Conservation (phyloP, 2,797 vertebrate genomes). For the Enteromius afrohamiltoni region DNA sequence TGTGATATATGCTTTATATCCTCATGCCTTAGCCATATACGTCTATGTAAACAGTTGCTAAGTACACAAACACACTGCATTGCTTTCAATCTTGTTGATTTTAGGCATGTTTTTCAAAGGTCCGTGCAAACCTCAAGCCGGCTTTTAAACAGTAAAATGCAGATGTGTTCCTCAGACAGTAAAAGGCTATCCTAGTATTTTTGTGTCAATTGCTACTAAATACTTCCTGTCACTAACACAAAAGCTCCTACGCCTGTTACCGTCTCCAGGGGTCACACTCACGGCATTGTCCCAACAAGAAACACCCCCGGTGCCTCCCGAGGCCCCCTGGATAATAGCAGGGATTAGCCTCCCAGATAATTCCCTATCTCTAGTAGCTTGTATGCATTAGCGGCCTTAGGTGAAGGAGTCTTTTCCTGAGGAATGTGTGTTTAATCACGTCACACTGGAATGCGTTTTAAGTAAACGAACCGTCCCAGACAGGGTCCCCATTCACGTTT, state of each 20-base stretch:
- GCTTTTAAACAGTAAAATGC: conserved; percentile 19
- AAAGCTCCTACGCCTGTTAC: conserved; percentile 15
- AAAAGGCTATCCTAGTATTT: not conserved
- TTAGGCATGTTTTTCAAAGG: not conserved
- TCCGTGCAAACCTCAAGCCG: not conserved
- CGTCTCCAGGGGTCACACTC: conserved; percentile 55
- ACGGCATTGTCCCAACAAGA: conserved; percentile 50
- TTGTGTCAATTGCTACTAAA: conserved; percentile 5
- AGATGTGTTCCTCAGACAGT: not conserved
- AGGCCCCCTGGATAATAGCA: conserved; percentile 55
- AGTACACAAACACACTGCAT: conserved; percentile 7
- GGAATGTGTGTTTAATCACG: conserved; percentile 44
- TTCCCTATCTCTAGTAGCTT: conserved; percentile 56
- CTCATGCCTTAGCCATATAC: conserved; percentile 41
- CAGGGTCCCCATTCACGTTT: conserved; percentile 22
- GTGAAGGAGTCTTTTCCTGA: conserved; percentile 50
- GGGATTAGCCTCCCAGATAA: conserved; percentile 59
- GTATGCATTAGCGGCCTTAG: conserved; percentile 51
- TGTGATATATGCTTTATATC: conserved; percentile 18
- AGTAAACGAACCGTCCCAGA: conserved; percentile 33
- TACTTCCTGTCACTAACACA: conserved; percentile 19
- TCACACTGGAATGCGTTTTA: conserved; percentile 57
- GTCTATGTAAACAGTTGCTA: conserved; percentile 42
- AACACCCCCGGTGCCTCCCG: conserved; percentile 26
- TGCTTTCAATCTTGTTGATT: conserved; percentile 23